phyloP scores from a whole-genome alignment of 2,797 vertebrate genomes.

The Danio kyathit region DNA sequence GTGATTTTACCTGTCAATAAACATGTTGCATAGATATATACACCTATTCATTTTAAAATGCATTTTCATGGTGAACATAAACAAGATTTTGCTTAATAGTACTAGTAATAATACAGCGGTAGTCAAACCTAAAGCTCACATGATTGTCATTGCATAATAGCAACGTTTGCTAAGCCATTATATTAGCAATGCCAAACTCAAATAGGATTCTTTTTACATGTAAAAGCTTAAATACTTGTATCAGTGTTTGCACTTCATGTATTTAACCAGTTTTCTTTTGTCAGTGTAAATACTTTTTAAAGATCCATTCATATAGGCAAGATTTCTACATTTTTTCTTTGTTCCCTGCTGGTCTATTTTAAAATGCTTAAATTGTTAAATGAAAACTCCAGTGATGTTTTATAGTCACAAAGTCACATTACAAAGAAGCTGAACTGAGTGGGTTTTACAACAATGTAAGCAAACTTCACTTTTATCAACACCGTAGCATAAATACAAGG shows the following conservation, averaged over 20 bases:
- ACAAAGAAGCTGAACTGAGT: slow-evolving; percentile 38
- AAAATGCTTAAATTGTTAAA: neutral
- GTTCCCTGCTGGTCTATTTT: neutral
- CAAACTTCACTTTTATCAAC: slow-evolving; percentile 48
- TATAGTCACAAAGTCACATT: slow-evolving; percentile 54
- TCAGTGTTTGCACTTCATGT: neutral
- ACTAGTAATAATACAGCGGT: neutral
- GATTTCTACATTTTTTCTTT: neutral
- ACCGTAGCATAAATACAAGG: slow-evolving; percentile 5
- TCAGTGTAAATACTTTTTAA: neutral
- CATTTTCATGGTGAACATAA: neutral
- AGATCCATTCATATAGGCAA: neutral
- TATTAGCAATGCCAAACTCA: neutral
- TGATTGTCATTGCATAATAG: slow-evolving; percentile 17
- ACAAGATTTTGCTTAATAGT: neutral
- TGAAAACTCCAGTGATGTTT: neutral
- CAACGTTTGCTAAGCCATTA: neutral
- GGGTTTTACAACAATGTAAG: slow-evolving; percentile 34
- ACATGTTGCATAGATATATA: neutral
- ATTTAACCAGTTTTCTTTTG: neutral
- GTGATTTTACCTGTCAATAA: neutral
- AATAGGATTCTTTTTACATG: neutral
- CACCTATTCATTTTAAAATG: neutral
- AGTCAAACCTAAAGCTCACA: neutral
- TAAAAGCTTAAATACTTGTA: neutral